Evolutionary conservation across 2,888 invertebrate species (phyloP), one percentile per base, ranked within the genome.

Genomic region (Serrognathus titanus): DNA sequence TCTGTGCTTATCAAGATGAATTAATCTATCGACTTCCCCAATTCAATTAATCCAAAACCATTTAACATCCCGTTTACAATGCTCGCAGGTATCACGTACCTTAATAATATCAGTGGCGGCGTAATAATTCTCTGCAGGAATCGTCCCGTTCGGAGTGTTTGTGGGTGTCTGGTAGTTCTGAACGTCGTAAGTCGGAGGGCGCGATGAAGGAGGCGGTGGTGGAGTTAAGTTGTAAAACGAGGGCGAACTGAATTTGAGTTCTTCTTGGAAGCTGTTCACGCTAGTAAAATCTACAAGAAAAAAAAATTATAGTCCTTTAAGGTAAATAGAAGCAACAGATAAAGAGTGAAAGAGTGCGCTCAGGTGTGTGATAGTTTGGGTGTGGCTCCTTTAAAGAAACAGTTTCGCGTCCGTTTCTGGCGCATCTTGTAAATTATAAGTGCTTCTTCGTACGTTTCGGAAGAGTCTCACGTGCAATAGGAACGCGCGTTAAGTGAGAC

Each of bases 31-130:
- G 16, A 31, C 24, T 31, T 31, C 24, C n/a, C 24, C 24, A 31
- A 31, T 31, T 31, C 24, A 31, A 31, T 31, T 31, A 31, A 31
- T 31, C 24, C 24, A 31, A 31, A 31, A 7, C 24, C 24, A 31
- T 31, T 11, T 43, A 11, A 43, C 13, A 16, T 43, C 12, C 9
- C n/a, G 16, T 13, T n/a, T 43, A 43, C 20, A 43, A 9, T 16
- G 43, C 12, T 16, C n/a, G 43, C 12, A 43, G 20, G 13, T 43
- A 43, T 13, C 43, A 43, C 43, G 71, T 75, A 85, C 84, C 79
- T 85, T 88, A 68, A 89, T 83, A 68, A 90, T 89, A 71, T 90
- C 90, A 1, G 89, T 90, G 41, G 90, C 89, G 1, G 90, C 90
- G 71, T 90, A 90, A 76, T 88, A 89, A 69, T 85, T 87, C 71